phyloP scores from a whole-genome alignment of 2,797 vertebrate species.

The Enteromius anoplus region DNA sequence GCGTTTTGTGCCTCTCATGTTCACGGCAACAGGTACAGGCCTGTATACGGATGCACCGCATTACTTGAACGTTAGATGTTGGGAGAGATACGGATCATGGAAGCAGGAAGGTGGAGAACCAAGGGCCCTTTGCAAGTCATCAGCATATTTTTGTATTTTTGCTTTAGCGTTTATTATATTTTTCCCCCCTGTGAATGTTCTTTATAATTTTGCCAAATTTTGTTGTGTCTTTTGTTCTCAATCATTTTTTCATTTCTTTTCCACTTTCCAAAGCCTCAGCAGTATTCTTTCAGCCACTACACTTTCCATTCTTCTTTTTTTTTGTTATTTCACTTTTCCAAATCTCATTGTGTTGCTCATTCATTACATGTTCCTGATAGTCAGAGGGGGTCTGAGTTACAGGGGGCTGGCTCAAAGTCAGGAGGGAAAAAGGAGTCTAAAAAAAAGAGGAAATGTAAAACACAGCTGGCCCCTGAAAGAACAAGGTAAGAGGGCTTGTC shows the following conservation, averaged over 20 bases:
- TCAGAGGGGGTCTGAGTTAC: constrained; percentile 92
- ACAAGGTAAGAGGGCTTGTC: constrained; percentile 88
- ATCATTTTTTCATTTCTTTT: constrained; percentile 58
- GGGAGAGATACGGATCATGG: background rate
- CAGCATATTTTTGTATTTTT: constrained; percentile 32
- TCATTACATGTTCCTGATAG: constrained; percentile 87
- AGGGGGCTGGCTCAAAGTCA: constrained; percentile 88
- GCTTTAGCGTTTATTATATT: constrained; percentile 70
- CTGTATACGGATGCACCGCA: background rate
- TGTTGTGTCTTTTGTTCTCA: constrained; percentile 60
- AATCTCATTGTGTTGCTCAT: constrained; percentile 77
- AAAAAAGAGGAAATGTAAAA: constrained; percentile 95
- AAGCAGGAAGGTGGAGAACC: constrained; percentile 4
- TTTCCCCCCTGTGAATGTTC: constrained; percentile 28
- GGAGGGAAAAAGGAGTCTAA: constrained; percentile 95
- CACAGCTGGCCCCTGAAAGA: constrained; percentile 80
- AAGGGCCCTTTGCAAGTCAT: constrained; percentile 16
- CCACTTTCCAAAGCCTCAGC: constrained; percentile 69
- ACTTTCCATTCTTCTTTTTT: constrained; percentile 59
- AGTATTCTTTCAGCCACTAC: constrained; percentile 37
- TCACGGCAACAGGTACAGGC: constrained; percentile 94
- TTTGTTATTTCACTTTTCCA: constrained; percentile 79
- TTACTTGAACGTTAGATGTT: constrained; percentile 3
- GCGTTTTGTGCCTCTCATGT: constrained; percentile 99
- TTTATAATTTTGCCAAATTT: constrained; percentile 66